Conservation (phyloP, 1,140 invertebrate species). For the Megalonaias nervosa region DNA sequence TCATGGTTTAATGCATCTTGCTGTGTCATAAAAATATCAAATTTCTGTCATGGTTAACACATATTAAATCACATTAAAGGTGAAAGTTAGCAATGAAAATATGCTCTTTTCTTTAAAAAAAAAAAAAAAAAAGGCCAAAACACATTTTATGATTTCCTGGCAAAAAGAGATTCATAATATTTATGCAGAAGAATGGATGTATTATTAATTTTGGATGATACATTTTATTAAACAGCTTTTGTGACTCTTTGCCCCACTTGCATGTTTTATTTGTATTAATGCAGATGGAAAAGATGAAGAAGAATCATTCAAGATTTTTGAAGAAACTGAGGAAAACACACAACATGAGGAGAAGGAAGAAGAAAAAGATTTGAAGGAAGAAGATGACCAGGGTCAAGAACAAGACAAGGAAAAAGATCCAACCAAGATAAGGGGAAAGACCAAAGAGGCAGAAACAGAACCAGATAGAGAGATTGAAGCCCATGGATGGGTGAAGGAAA, state of each 20-base stretch:
- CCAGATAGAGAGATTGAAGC: background rate
- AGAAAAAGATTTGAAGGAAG: background rate
- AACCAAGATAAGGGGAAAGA: constrained; percentile 5
- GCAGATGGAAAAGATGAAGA: background rate
- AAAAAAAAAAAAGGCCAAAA: background rate
- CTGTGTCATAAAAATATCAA: too few relatives aligned
- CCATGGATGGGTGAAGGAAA: background rate
- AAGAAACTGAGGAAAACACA: background rate
- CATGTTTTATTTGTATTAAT: constrained; percentile 1
- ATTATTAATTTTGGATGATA: background rate
- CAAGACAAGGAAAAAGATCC: constrained; percentile 2
- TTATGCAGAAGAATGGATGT: background rate
- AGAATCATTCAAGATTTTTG: background rate
- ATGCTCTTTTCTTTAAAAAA: background rate
- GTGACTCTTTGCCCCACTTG: background rate
- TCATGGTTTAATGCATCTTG: too few relatives aligned
- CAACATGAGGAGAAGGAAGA: constrained; percentile 1
- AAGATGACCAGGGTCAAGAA: background rate
- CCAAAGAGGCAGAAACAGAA: constrained; percentile 2
- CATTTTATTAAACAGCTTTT: background rate
- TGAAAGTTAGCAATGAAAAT: too few relatives aligned
- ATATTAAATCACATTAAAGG: too few relatives aligned
- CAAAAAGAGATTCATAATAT: background rate
- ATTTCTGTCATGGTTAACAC: too few relatives aligned
- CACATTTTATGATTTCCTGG: background rate